Percentiles rank a stretch among this genome's conserved stretches.
These are phyloP conservation scores for Choristoneura rosaceana DNA, from an alignment of 2,888 invertebrate species.

Conservation along the genomic window DNA sequence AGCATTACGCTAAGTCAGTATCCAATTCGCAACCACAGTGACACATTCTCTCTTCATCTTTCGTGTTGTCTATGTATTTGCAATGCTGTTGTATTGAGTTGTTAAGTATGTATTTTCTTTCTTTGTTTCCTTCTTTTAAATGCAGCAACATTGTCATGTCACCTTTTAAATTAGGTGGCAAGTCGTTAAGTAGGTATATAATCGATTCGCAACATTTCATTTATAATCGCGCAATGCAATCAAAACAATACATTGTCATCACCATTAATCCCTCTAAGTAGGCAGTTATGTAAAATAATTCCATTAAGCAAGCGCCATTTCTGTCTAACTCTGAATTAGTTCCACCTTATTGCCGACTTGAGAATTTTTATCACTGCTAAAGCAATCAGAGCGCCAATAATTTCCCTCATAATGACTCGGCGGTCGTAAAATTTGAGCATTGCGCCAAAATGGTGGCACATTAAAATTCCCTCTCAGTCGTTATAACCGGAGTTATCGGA, in stretches of 20 bases:
- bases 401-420: constrained; percentile 84
- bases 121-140: no score
- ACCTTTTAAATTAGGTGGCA: not conserved
- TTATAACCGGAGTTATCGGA: constrained; percentile 83
- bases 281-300: constrained; percentile 47
- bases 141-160: not conserved
- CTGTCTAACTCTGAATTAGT: constrained; percentile 81
- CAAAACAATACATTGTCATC: constrained; percentile 24
- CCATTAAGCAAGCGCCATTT: constrained; percentile 65
- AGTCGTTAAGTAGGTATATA: constrained; percentile 9
- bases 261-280: constrained; percentile 38
- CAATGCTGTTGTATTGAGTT: no score
- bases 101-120: no score
- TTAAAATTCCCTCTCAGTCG: constrained; percentile 85
- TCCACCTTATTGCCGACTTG: constrained; percentile 84
- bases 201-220: constrained; percentile 25
- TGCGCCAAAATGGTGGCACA: constrained; percentile 85
- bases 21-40: no score
- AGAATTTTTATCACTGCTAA: constrained; percentile 85
- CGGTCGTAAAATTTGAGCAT: constrained; percentile 85
- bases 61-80: no score
- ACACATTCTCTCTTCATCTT: no score
- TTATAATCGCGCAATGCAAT: constrained; percentile 12
- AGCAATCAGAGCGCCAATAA: constrained; percentile 86
- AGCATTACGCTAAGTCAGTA: no score